Percentiles rank a stretch among this genome's conserved stretches.
These are phyloP conservation scores for Luperina nickerlii DNA, from an alignment of 2,888 invertebrate species.

Conservation along the genomic window DNA sequence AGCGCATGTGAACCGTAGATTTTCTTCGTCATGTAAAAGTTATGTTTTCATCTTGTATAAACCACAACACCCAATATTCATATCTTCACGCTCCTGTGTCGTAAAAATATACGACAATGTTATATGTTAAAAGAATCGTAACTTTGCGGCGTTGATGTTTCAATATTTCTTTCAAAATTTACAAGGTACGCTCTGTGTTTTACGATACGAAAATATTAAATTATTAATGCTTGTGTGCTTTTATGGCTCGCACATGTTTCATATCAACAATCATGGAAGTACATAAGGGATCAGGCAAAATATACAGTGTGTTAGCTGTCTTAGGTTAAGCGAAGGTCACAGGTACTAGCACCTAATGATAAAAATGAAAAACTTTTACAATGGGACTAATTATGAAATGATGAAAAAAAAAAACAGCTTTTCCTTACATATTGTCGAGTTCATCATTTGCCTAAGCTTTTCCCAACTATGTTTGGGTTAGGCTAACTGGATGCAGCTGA, in stretches of 20 bases:
- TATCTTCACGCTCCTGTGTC: constrained; percentile 68
- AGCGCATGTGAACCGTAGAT: constrained; percentile 25
- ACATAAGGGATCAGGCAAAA: constrained; percentile 17
- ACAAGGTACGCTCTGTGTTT: constrained; percentile 56
- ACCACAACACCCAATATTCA: constrained; percentile 72
- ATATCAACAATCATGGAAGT: constrained; percentile 37
- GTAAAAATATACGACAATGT: constrained; percentile 76
- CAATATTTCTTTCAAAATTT: constrained; percentile 67
- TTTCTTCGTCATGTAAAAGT: constrained; percentile 58
- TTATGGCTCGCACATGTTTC: constrained; percentile 33
- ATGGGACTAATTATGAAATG: background rate
- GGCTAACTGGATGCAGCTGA: background rate
- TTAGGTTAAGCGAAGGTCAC: background rate
- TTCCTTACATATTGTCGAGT: background rate
- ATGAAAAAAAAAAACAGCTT: background rate
- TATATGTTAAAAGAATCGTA: constrained; percentile 72
- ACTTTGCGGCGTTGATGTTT: constrained; percentile 70
- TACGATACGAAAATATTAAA: constrained; percentile 54
- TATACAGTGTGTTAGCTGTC: background rate
- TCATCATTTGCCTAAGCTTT: background rate
- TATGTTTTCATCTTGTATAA: constrained; percentile 72
- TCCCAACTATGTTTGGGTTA: background rate
- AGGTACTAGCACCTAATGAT: background rate
- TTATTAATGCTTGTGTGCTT: constrained; percentile 54
- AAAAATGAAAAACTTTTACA: background rate